These are phyloP conservation scores for Exocentrus adspersus DNA, from an alignment of 2,888 invertebrate species.

Conservation along the genomic window DNA sequence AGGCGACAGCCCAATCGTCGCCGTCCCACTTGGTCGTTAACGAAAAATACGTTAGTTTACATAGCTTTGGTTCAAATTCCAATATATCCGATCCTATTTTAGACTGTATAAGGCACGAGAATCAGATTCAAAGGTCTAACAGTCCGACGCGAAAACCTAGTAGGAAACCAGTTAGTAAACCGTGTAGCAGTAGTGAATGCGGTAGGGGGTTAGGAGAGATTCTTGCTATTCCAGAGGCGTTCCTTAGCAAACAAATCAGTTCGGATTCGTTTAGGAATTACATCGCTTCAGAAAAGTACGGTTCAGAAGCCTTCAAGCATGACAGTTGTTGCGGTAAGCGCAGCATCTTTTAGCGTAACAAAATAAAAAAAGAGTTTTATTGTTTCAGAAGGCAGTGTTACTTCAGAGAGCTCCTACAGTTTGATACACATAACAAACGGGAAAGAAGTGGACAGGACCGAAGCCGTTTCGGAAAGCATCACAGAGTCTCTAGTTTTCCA, in stretches of 20 bases:
- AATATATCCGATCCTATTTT: conserved; percentile 55
- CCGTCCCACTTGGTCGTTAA: neutral
- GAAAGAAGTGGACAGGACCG: conserved; percentile 27
- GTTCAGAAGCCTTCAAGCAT: conserved; percentile 5
- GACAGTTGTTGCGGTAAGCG: conserved; percentile 37
- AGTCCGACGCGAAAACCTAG: conserved; percentile 40
- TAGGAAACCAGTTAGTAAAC: conserved; percentile 27
- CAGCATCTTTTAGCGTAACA: neutral
- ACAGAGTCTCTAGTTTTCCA: neutral
- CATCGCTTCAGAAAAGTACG: conserved; percentile 31
- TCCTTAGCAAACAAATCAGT: conserved; percentile 57
- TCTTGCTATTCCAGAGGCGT: conserved; percentile 60
- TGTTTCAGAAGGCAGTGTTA: conserved; percentile 6
- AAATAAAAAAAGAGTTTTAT: neutral
- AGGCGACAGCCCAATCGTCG: neutral
- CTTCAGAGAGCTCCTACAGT: conserved; percentile 8
- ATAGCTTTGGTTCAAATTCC: conserved; percentile 47
- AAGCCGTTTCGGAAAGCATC: conserved; percentile 9
- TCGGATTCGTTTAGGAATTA: conserved; percentile 52
- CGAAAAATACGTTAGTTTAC: conserved; percentile 45
- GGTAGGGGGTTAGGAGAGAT: conserved; percentile 58
- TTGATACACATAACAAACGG: conserved; percentile 37
- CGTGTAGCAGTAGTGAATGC: conserved; percentile 39
- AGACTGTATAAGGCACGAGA: conserved; percentile 48
- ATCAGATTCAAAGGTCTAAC: conserved; percentile 40